Conservation (phyloP, 2,113 vertebrate species). For the Eptesicus fuscus region DNA sequence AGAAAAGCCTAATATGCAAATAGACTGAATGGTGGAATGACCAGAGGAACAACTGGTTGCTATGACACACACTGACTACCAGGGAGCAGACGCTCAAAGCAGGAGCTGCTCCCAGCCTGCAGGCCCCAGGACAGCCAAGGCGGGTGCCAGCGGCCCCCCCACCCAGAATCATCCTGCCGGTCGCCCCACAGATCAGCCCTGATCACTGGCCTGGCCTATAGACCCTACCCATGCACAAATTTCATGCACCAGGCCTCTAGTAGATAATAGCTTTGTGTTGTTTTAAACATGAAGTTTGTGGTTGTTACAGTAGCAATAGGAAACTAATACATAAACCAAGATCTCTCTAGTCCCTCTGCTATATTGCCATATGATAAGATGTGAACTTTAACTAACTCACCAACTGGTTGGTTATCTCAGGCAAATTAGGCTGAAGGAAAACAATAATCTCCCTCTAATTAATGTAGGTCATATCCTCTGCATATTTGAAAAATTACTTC, state of each 20-base stretch:
- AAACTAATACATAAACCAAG: background rate
- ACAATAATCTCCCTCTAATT: background rate
- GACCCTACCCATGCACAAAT: too few relatives aligned
- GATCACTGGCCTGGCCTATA: too few relatives aligned
- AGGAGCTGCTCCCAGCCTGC: too few relatives aligned
- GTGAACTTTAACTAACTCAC: background rate
- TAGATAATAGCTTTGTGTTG: background rate
- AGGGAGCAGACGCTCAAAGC: too few relatives aligned
- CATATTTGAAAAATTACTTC: constrained; percentile 5
- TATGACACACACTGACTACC: too few relatives aligned
- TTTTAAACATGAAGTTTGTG: background rate
- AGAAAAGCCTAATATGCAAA: too few relatives aligned
- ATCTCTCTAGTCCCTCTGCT: background rate
- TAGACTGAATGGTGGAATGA: too few relatives aligned
- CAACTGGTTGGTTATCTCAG: background rate
- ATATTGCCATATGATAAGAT: background rate
- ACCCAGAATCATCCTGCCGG: fast-evolving
- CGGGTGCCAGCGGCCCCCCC: too few relatives aligned
- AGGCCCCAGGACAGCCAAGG: too few relatives aligned
- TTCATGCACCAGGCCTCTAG: too few relatives aligned
- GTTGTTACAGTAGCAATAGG: background rate
- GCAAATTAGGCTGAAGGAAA: background rate
- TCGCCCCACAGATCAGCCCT: too few relatives aligned
- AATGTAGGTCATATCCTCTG: background rate
- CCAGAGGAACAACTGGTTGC: too few relatives aligned